Conservation (phyloP, 2,113 vertebrate genomes). For the Oreochromis spilurus region DNA sequence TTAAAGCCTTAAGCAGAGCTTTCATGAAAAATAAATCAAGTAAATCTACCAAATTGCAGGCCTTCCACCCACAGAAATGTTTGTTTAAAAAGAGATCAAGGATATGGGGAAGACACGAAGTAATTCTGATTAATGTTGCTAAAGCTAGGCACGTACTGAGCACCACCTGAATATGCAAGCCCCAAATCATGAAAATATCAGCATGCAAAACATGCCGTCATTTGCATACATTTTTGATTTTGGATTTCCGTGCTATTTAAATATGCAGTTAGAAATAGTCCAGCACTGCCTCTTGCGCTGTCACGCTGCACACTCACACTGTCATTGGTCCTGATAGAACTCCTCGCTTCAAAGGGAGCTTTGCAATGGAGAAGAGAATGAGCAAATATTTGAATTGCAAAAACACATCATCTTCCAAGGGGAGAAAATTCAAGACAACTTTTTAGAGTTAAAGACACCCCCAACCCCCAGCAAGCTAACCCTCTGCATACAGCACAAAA, state of each 20-base stretch:
- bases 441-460: constrained; percentile 69
- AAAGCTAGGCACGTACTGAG: constrained; percentile 44
- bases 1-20: constrained; percentile 53
- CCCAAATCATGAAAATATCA: constrained; percentile 59
- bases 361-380: constrained; percentile 85
- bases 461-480: constrained; percentile 57
- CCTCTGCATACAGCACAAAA: constrained; percentile 37
- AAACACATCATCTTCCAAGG: constrained; percentile 88
- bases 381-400: constrained; percentile 98
- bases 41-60: constrained; percentile 56
- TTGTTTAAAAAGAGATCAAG: constrained; percentile 63
- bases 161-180: constrained; percentile 70
- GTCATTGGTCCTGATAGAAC: constrained; percentile 98
- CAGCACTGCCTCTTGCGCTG: constrained; percentile 93
- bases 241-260: constrained; percentile 72
- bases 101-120: constrained; percentile 44
- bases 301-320: constrained; percentile 96
- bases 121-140: constrained; percentile 68
- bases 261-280: constrained; percentile 91
- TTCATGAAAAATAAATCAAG: constrained; percentile 57
- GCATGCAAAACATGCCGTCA: constrained; percentile 72
- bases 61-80: constrained; percentile 41
- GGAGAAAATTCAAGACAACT: constrained; percentile 88
- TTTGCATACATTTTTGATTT: constrained; percentile 78
- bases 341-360: constrained; percentile 93